Evolutionary conservation across 2,888 invertebrate genomes (phyloP).

Genomic region (Myopa tessellatipennis): DNA sequence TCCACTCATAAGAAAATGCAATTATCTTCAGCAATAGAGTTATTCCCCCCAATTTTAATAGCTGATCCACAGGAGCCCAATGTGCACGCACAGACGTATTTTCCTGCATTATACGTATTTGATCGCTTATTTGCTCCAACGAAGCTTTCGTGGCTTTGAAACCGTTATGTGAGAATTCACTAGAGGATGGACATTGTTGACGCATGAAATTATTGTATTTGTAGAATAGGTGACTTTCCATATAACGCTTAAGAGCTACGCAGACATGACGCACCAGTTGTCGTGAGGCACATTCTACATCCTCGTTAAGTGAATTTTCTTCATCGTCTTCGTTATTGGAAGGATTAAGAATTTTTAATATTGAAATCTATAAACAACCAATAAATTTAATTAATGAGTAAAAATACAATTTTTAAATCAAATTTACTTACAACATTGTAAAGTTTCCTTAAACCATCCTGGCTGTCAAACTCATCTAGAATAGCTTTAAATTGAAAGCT

Average conservation of each 20-base stretch:
- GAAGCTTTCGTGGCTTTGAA: slow-evolving; percentile 75
- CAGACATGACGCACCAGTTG: slow-evolving; percentile 93
- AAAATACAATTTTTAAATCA: neutral
- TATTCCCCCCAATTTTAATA: slow-evolving; percentile 86
- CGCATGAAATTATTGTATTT: slow-evolving; percentile 80
- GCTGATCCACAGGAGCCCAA: slow-evolving; percentile 92
- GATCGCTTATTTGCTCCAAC: slow-evolving; percentile 86
- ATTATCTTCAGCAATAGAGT: slow-evolving; percentile 86
- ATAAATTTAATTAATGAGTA: neutral
- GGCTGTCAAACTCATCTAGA: slow-evolving; percentile 91
- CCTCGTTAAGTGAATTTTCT: slow-evolving; percentile 76
- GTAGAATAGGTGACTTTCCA: slow-evolving; percentile 88
- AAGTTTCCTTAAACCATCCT: slow-evolving; percentile 91
- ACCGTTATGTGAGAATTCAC: slow-evolving; percentile 65
- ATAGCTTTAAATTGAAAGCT: slow-evolving; percentile 94
- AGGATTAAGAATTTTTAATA: slow-evolving; percentile 84
- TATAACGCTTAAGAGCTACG: slow-evolving; percentile 87
- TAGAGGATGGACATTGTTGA: slow-evolving; percentile 69
- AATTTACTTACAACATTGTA: slow-evolving; percentile 79
- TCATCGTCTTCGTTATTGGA: slow-evolving; percentile 71
- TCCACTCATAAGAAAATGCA: slow-evolving; percentile 92
- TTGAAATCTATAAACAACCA: slow-evolving; percentile 74
- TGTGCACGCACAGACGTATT: slow-evolving; percentile 79
- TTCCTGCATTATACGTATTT: slow-evolving; percentile 84
- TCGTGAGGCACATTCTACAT: slow-evolving; percentile 88